Conservation (phyloP, 2,888 invertebrate species). For the Pyrocoelia pectoralis region DNA sequence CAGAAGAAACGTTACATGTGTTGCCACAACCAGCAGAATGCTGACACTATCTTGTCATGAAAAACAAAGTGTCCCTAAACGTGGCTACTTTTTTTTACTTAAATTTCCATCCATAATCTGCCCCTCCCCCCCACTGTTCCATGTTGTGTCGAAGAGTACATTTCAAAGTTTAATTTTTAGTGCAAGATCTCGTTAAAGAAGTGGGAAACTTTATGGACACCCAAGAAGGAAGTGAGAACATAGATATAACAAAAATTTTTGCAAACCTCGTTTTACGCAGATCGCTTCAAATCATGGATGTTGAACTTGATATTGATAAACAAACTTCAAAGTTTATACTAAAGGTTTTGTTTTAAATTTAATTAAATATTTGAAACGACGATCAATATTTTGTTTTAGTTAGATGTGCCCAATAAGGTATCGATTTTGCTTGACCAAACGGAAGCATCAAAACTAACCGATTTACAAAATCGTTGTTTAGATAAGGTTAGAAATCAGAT, state of each 20-base stretch:
- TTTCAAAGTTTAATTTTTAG: slow-evolving; percentile 37
- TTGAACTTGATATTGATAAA: slow-evolving; percentile 43
- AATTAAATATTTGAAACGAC: slow-evolving; percentile 19
- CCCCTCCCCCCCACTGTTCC: too few species aligned
- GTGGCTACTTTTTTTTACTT: too few species aligned
- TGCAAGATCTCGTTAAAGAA: slow-evolving; percentile 29
- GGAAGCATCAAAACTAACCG: slow-evolving; percentile 32
- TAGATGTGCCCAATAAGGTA: slow-evolving; percentile 41
- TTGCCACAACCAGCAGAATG: too few species aligned
- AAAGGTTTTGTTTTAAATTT: slow-evolving; percentile 26
- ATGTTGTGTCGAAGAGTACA: too few species aligned
- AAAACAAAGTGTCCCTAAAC: too few species aligned
- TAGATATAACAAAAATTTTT: slow-evolving; percentile 42
- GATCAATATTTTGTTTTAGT: slow-evolving; percentile 36
- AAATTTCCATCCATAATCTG: too few species aligned
- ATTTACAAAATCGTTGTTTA: slow-evolving; percentile 42
- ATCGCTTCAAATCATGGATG: slow-evolving; percentile 44
- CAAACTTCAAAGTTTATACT: slow-evolving; percentile 40
- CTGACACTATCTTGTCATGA: too few species aligned
- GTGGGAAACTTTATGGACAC: slow-evolving; percentile 31
- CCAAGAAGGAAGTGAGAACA: neutral
- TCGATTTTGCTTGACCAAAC: slow-evolving; percentile 22
- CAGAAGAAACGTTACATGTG: too few species aligned
- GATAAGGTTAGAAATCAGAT: slow-evolving; percentile 31
- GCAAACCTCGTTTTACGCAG: slow-evolving; percentile 42